Evolutionary conservation across 2,113 vertebrate genomes (phyloP).

Genomic region (Meleagris gallopavo): DNA sequence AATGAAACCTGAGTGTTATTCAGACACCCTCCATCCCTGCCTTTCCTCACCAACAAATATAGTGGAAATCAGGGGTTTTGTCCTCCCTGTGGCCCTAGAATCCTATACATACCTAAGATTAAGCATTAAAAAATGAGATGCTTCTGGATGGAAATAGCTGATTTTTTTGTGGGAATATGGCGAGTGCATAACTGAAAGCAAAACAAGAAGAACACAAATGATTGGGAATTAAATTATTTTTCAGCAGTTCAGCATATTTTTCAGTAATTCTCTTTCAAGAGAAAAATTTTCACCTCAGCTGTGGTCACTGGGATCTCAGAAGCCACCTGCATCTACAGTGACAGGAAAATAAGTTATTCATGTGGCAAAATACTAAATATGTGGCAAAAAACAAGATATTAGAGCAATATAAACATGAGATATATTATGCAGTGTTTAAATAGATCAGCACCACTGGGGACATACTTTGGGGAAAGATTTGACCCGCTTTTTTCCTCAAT

Average conservation of each 20-base stretch:
- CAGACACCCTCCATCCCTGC: background rate
- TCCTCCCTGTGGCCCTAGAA: background rate
- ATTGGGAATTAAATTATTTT: slow-evolving; percentile 5
- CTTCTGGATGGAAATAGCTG: background rate
- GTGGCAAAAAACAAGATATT: background rate
- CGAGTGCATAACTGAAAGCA: background rate
- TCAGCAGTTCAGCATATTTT: background rate
- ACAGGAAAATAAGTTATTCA: background rate
- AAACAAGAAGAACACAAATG: background rate
- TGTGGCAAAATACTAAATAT: background rate
- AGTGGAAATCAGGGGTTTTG: background rate
- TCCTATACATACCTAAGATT: background rate
- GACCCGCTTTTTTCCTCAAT: background rate
- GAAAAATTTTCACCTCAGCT: background rate
- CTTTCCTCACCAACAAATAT: background rate
- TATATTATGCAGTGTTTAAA: background rate
- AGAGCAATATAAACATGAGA: background rate
- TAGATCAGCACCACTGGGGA: background rate
- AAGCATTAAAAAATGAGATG: background rate
- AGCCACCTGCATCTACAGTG: background rate
- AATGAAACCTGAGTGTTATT: background rate
- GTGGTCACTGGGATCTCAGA: background rate
- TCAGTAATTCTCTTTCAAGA: background rate
- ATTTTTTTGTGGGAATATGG: background rate
- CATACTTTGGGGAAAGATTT: slow-evolving; percentile 11